Conservation (phyloP, 2,888 invertebrate species). For the Napeogenes sylphis region DNA sequence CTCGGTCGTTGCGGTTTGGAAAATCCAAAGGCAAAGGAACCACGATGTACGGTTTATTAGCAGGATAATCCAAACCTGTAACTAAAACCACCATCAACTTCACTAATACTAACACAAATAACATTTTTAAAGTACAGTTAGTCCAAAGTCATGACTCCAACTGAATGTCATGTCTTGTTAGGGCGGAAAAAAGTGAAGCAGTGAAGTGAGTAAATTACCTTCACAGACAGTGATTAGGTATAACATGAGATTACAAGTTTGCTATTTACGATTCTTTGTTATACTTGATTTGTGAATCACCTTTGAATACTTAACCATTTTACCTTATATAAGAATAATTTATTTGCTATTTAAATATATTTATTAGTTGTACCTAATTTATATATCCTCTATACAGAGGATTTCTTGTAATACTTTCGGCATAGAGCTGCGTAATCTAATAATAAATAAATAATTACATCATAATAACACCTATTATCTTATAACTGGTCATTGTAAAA, state of each 20-base stretch:
- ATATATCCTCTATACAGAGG: too few relatives aligned
- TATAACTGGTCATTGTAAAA: too few relatives aligned
- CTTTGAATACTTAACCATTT: not conserved
- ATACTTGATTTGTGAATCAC: conserved; percentile 7
- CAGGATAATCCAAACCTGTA: conserved; percentile 38
- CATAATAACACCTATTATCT: too few relatives aligned
- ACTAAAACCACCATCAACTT: conserved; percentile 39
- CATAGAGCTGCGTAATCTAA: too few relatives aligned
- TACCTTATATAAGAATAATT: not conserved
- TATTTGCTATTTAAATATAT: too few relatives aligned
- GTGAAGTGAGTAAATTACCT: conserved; percentile 45
- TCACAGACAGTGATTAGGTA: conserved; percentile 60
- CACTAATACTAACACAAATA: conserved; percentile 43
- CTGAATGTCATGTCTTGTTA: conserved; percentile 52
- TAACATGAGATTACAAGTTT: conserved; percentile 59
- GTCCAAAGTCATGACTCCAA: conserved; percentile 63
- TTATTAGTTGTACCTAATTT: too few relatives aligned
- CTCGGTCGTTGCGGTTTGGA: conserved; percentile 63
- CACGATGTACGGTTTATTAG: conserved; percentile 41
- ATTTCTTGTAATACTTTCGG: too few relatives aligned
- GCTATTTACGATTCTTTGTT: conserved; percentile 42
- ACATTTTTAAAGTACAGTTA: conserved; percentile 69
- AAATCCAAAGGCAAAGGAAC: conserved; percentile 63
- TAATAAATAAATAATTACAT: too few relatives aligned
- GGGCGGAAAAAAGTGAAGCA: conserved; percentile 53